phyloP scores from a whole-genome alignment of 2,113 vertebrate species.

The Microtus richardsoni region DNA sequence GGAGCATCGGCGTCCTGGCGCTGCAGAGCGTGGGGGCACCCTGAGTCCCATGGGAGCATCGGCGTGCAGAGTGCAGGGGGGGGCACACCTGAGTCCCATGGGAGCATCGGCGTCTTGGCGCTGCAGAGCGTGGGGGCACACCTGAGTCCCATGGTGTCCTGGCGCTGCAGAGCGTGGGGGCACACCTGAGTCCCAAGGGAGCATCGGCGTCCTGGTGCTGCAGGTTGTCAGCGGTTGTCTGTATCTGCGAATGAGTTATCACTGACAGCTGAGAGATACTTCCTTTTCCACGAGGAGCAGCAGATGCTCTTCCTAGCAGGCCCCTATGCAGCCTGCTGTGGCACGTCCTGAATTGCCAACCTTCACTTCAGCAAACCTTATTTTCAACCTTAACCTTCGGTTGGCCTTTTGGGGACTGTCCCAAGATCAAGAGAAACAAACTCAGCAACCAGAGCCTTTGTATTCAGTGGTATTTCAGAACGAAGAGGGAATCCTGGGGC shows the following conservation, averaged over 20 bases:
- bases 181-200: neutral
- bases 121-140: no score
- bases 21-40: no score
- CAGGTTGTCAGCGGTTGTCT: no score
- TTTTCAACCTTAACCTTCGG: conserved; percentile 56
- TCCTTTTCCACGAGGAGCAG: neutral
- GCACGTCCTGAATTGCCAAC: no score
- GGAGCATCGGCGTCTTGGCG: no score
- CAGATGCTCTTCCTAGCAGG: neutral
- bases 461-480: neutral
- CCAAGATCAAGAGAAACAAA: neutral
- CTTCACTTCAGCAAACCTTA: neutral
- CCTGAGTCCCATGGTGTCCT: neutral
- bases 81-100: neutral
- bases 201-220: no score
- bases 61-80: no score
- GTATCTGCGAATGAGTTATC: neutral
- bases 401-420: conserved; percentile 67
- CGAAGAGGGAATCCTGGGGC: neutral
- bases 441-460: neutral
- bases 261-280: neutral
- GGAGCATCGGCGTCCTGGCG: no score
- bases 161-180: no score
- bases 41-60: no score
- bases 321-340: neutral